These are phyloP conservation scores for Nasalis larvatus DNA, from an alignment of 2,113 vertebrate species.

Conservation along the genomic window DNA sequence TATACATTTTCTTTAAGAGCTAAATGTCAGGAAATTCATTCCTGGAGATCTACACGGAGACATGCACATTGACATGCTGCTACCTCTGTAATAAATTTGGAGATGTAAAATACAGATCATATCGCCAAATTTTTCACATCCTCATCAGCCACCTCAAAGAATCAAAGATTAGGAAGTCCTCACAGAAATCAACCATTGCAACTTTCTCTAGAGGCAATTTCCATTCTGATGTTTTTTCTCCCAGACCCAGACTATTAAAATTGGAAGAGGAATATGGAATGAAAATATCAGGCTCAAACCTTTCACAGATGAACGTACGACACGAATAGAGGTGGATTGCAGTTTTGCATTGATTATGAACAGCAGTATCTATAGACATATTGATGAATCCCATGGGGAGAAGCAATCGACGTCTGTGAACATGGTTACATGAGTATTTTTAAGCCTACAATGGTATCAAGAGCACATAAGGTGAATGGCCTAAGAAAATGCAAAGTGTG, in stretches of 20 bases:
- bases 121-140: background rate
- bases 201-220: conserved; percentile 40
- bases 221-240: background rate
- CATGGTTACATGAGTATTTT: background rate
- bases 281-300: background rate
- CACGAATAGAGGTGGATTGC: background rate
- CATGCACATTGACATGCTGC: background rate
- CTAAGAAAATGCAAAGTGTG: background rate
- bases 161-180: background rate
- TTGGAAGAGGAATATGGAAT: background rate
- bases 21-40: conserved; percentile 63
- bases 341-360: background rate
- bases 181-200: background rate
- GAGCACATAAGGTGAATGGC: background rate
- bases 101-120: background rate
- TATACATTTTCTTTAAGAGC: conserved; percentile 53
- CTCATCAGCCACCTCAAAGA: background rate
- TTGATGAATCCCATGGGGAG: rapidly evolving
- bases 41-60: conserved; percentile 54
- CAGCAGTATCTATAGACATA: background rate
- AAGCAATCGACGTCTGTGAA: background rate
- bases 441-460: too few relatives aligned
- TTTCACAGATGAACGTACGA: conserved; percentile 12
- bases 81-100: conserved; percentile 46
- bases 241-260: rapidly evolving